Percentiles rank a stretch among this genome's conserved stretches.
Conservation (phyloP, 2,113 vertebrate genomes). For the Conger conger region DNA sequence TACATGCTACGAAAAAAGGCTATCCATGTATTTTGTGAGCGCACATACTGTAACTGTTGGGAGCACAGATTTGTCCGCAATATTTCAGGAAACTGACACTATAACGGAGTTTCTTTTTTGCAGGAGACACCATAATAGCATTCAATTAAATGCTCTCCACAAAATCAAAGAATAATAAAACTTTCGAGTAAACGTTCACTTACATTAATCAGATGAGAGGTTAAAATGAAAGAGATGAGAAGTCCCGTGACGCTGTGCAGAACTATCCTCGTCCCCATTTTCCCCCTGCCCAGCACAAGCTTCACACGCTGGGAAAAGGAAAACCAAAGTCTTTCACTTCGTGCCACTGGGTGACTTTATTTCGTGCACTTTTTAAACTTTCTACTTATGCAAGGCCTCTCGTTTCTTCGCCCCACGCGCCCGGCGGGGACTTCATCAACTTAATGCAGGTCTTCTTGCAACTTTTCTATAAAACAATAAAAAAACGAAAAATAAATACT, state of each 20-base stretch:
- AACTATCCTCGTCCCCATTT: conserved; percentile 62
- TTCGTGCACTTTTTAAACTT: conserved; percentile 46
- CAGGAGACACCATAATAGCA: neutral
- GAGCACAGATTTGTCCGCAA: neutral
- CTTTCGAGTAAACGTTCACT: conserved; percentile 45
- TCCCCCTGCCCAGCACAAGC: conserved; percentile 58
- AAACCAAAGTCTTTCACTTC: conserved; percentile 56
- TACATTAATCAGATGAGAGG: conserved; percentile 66
- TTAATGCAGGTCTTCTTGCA: conserved; percentile 35
- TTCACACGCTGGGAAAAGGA: conserved; percentile 51
- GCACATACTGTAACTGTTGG: neutral
- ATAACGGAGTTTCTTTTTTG: neutral
- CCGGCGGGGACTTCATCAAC: conserved; percentile 65
- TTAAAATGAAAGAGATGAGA: conserved; percentile 55
- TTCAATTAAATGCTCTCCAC: conserved; percentile 5
- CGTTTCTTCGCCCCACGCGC: conserved; percentile 52
- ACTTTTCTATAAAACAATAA: conserved; percentile 17
- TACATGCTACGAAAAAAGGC: neutral
- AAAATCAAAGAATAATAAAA: conserved; percentile 22
- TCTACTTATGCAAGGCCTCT: conserved; percentile 43
- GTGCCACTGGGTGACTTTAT: conserved; percentile 37
- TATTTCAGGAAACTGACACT: neutral
- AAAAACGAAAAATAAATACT: conserved; percentile 15
- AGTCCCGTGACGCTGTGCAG: conserved; percentile 58
- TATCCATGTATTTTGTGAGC: neutral